These are phyloP conservation scores for Shargacucullia verbasci DNA, from an alignment of 2,888 invertebrate genomes.

Conservation along the genomic window DNA sequence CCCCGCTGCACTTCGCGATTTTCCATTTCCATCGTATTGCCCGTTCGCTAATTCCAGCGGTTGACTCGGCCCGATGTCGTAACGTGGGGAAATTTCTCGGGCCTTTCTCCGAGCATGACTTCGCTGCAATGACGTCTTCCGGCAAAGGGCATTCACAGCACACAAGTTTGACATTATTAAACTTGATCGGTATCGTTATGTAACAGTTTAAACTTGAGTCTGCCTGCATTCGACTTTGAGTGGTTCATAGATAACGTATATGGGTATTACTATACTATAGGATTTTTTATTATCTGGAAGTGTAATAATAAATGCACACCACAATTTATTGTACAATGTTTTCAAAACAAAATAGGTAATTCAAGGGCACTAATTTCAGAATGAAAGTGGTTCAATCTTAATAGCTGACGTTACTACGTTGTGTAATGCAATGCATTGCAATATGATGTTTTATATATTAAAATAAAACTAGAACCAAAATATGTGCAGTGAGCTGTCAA, in stretches of 20 bases:
- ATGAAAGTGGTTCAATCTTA: slow-evolving; percentile 6
- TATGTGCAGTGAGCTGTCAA: slow-evolving; percentile 20
- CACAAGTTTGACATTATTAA: slow-evolving; percentile 63
- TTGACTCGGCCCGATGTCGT: slow-evolving; percentile 73
- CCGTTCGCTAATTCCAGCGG: slow-evolving; percentile 79
- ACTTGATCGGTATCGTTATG: slow-evolving; percentile 47
- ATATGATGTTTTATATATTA: slow-evolving; percentile 6
- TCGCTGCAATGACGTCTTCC: slow-evolving; percentile 67
- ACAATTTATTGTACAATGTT: no score
- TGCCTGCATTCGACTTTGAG: not conserved
- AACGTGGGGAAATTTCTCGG: slow-evolving; percentile 78
- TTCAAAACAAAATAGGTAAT: slow-evolving; percentile 11
- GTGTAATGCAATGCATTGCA: not conserved
- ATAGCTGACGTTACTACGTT: slow-evolving; percentile 5
- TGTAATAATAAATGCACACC: no score
- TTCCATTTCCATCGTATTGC: slow-evolving; percentile 84
- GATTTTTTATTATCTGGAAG: no score
- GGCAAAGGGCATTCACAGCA: slow-evolving; percentile 72
- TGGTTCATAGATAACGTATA: not conserved
- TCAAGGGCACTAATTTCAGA: slow-evolving; percentile 14
- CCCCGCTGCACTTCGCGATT: slow-evolving; percentile 83
- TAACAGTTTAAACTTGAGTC: slow-evolving; percentile 33
- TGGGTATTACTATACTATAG: no score
- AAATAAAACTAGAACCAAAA: slow-evolving; percentile 13
- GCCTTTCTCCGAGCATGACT: slow-evolving; percentile 75